A percentile compares a stretch with the other conserved stretches of the same genome.
phyloP scores from a whole-genome alignment of 2,888 invertebrate species.

The Ichneumoninae sp. region DNA sequence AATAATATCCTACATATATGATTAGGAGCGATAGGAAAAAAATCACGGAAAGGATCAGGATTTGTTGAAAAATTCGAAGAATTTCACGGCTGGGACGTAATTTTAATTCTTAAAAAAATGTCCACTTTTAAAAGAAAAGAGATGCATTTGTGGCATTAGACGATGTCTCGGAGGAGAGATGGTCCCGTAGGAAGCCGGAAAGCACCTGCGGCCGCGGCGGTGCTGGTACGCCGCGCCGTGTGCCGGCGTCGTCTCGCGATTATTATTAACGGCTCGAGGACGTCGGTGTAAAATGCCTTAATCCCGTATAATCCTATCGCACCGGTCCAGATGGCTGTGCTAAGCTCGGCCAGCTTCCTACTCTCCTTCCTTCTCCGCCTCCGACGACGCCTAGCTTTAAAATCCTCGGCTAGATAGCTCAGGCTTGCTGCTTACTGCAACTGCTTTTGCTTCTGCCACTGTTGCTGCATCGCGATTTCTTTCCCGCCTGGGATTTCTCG shows the following conservation, averaged over 20 bases:
- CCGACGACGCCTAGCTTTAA: slow-evolving; percentile 67
- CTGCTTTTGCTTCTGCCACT: slow-evolving; percentile 21
- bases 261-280: slow-evolving; percentile 74
- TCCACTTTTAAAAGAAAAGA: slow-evolving; percentile 18
- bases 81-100: background rate
- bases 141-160: slow-evolving; percentile 43
- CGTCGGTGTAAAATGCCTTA: slow-evolving; percentile 73
- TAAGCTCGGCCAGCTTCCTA: slow-evolving; percentile 68
- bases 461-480: slow-evolving; percentile 51
- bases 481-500: slow-evolving; percentile 43
- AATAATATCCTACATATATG: no score
- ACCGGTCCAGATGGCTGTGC: slow-evolving; percentile 73
- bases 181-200: slow-evolving; percentile 39
- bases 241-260: slow-evolving; percentile 63
- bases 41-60: background rate
- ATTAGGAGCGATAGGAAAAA: background rate
- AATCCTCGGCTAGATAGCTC: slow-evolving; percentile 57
- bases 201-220: slow-evolving; percentile 37
- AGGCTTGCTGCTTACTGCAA: slow-evolving; percentile 52
- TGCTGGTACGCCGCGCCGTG: slow-evolving; percentile 42
- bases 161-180: slow-evolving; percentile 37
- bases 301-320: slow-evolving; percentile 76
- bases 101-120: slow-evolving; percentile 6
- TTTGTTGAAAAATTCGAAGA: slow-evolving; percentile 3
- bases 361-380: slow-evolving; percentile 28